phyloP scores from a whole-genome alignment of 1,140 invertebrate species.

The Cydia splendana region DNA sequence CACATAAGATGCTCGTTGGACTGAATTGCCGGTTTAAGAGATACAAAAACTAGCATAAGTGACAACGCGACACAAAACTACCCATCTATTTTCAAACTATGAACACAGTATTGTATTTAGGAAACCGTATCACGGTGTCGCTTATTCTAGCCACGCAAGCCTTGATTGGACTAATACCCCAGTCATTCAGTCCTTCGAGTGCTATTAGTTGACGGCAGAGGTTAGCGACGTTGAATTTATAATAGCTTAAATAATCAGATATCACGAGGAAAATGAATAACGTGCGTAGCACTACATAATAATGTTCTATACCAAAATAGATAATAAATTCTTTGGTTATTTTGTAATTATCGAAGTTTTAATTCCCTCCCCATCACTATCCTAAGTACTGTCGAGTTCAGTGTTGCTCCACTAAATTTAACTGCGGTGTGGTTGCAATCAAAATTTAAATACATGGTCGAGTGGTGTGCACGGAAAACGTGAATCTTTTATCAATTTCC shows the following conservation, averaged over 20 bases:
- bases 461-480: too few species aligned
- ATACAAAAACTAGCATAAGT: too few species aligned
- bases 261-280: slow-evolving; percentile 31
- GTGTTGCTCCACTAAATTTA: too few species aligned
- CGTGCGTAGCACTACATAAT: slow-evolving; percentile 61
- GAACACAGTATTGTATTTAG: neutral
- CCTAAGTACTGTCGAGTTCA: neutral
- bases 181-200: neutral
- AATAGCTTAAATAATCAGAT: slow-evolving; percentile 27
- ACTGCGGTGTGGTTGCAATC: too few species aligned
- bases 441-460: too few species aligned
- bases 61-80: too few species aligned
- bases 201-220: neutral
- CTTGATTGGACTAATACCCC: neutral
- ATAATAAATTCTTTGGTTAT: slow-evolving; percentile 71
- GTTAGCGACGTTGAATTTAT: slow-evolving; percentile 10
- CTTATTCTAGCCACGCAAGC: neutral
- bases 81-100: neutral
- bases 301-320: slow-evolving; percentile 67
- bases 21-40: neutral
- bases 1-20: neutral
- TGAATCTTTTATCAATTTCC: too few species aligned
- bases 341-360: slow-evolving; percentile 56
- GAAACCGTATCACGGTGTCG: neutral
- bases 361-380: slow-evolving; percentile 40